Evolutionary conservation across 2,113 vertebrate genomes (phyloP).

Genomic region (Datnioides undecimradiatus): DNA sequence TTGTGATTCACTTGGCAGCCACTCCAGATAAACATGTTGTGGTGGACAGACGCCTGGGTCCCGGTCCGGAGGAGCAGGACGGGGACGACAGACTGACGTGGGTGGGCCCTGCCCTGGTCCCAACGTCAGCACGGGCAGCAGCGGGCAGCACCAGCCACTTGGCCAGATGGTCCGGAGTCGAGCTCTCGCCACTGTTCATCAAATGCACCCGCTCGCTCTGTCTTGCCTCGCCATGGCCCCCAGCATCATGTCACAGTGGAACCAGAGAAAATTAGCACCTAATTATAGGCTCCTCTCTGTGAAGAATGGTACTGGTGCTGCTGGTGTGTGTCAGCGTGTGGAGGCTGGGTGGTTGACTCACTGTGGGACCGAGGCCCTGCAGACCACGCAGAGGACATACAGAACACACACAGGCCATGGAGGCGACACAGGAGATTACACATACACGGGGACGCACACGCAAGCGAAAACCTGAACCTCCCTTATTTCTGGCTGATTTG

Average conservation of each 20-base stretch:
- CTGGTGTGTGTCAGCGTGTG: constrained; percentile 69
- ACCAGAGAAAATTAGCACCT: constrained; percentile 79
- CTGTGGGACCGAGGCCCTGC: constrained; percentile 40
- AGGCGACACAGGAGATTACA: constrained; percentile 29
- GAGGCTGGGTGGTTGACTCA: constrained; percentile 73
- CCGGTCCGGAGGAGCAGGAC: constrained; percentile 62
- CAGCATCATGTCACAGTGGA: constrained; percentile 74
- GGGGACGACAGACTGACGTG: constrained; percentile 75
- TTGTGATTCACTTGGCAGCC: constrained; percentile 74
- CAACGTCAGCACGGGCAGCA: constrained; percentile 53
- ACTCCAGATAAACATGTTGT: constrained; percentile 72
- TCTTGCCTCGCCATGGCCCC: constrained; percentile 69
- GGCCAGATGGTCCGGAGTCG: constrained; percentile 74
- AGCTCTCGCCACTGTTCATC: constrained; percentile 67
- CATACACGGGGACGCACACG: constrained; percentile 41
- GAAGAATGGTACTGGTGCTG: constrained; percentile 71
- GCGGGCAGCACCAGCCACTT: constrained; percentile 61
- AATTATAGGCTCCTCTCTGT: constrained; percentile 81
- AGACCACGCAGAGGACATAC: constrained; percentile 48
- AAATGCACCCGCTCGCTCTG: constrained; percentile 49
- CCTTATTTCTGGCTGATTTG: constrained; percentile 58
- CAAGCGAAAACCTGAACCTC: constrained; percentile 16
- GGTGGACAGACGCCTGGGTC: constrained; percentile 76
- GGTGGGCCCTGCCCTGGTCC: constrained; percentile 70
- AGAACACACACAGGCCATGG: constrained; percentile 38